Conservation (phyloP, 2,113 vertebrate genomes). For the Haemorhous mexicanus region DNA sequence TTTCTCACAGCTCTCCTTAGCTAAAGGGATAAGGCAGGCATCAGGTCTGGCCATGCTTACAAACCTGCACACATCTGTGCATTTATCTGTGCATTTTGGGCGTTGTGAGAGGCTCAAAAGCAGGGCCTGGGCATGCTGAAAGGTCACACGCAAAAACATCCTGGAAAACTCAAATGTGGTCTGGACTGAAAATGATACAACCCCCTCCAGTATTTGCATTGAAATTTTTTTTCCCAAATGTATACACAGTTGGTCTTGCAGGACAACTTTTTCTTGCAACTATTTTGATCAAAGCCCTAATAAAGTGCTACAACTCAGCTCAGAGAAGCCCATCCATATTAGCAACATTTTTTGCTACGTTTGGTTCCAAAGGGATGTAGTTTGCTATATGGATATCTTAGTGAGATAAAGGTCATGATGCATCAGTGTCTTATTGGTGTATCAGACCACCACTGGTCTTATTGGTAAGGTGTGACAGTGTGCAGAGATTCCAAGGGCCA, state of each 20-base stretch:
- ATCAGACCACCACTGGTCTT: neutral
- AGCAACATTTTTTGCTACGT: neutral
- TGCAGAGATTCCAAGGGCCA: neutral
- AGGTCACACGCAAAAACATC: neutral
- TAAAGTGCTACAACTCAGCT: neutral
- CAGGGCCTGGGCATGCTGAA: neutral
- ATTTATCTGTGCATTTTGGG: neutral
- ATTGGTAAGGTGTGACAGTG: neutral
- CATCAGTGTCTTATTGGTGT: neutral
- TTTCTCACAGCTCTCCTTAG: neutral
- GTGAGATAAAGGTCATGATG: neutral
- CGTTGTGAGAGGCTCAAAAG: neutral
- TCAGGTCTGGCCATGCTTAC: neutral
- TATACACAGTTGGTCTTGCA: neutral
- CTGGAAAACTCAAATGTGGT: neutral
- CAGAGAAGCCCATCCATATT: neutral
- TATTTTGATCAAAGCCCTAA: neutral
- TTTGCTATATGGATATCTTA: neutral
- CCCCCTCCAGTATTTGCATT: accelerated
- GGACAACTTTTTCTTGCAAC: neutral
- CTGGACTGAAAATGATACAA: neutral
- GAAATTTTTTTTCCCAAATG: neutral
- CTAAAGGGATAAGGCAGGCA: neutral
- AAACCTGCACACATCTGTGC: neutral
- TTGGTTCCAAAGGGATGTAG: neutral